Evolutionary conservation across 2,113 vertebrate genomes (phyloP).

Genomic region (Perca schrenkii): DNA sequence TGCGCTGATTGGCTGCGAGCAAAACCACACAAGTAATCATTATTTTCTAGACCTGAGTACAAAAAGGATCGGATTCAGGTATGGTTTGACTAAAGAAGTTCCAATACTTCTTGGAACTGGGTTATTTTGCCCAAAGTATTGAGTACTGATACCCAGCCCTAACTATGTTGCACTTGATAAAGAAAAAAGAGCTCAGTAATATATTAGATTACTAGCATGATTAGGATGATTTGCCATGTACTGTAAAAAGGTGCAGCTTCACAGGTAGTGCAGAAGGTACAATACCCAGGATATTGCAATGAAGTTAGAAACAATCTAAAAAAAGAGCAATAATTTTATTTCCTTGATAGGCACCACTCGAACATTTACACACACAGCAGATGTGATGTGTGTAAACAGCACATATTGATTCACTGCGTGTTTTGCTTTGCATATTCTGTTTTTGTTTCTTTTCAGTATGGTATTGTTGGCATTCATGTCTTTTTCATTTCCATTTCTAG

Average conservation of each 20-base stretch:
- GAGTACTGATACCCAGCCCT: too few relatives aligned
- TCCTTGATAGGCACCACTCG: not conserved
- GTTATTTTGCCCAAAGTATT: too few relatives aligned
- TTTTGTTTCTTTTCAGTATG: not conserved
- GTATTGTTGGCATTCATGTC: not conserved
- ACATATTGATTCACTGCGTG: not conserved
- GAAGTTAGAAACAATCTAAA: not conserved
- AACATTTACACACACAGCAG: not conserved
- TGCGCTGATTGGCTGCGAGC: too few relatives aligned
- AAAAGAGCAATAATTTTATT: not conserved
- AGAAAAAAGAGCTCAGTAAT: not conserved
- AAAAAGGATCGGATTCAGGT: too few relatives aligned
- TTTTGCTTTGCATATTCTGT: not conserved
- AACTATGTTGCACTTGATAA: not conserved
- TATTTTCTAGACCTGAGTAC: too few relatives aligned
- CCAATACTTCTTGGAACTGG: too few relatives aligned
- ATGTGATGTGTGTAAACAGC: not conserved
- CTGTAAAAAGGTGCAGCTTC: not conserved
- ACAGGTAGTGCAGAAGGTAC: not conserved
- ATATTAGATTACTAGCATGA: not conserved
- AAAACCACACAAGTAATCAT: too few relatives aligned
- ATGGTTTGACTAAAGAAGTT: too few relatives aligned
- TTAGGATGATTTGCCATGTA: not conserved
- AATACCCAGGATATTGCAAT: not conserved
- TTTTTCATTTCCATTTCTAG: constrained; percentile 59